Base-by-base conservation (phyloP, 2,888 invertebrate species). In the Drosophila antonietae region DNA sequence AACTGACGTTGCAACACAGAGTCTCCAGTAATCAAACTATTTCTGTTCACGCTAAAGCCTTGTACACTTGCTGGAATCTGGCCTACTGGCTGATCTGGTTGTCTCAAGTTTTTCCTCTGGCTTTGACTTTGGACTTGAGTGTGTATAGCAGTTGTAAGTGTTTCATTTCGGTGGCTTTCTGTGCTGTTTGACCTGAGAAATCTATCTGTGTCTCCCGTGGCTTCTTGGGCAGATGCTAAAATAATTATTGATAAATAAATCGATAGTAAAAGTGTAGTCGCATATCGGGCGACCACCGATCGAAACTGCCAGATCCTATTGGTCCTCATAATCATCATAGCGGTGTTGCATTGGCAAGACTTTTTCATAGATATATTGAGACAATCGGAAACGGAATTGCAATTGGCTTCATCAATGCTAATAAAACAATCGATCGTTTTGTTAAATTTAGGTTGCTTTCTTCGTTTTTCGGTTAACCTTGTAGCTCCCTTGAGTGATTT, bases 1-100 rank as follows among this genome's bases (percentile, higher is more conserved):
- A 94, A 92, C 72, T 94, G 94, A 5, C 88, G 85, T 9, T 90
- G 83, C 10, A 89, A 51, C 2, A 83, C 71, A 28, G 78, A 80
- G 6, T 88, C 89, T 2, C 88, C 83, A 41, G 68, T 84, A 6
- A 91, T 83, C 20, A 89, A 81, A 37, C 79, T 81, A 57, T 84
- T 89, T 3, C 77, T 71, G 18, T 78, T 84, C 44, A 89, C 69
- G 14, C 81, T 89, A 15, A 57, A 57, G 2, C 44, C 57, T 41
- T 56, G n/a, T 7, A n/a, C 15, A 4, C 44, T 66, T 2, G 58
- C 33, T 8, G 59, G 15, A 9, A 43, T 33, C 9, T 64, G 51
- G 14, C 2, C 41, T 20, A 35, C 18, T 10, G 31, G 20, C 15
- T 58, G 49, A 47, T 8, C 68, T 10, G 12, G 46, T 15, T 1